Conservation (phyloP, 2,113 vertebrate species). For the Haemorhous mexicanus region DNA sequence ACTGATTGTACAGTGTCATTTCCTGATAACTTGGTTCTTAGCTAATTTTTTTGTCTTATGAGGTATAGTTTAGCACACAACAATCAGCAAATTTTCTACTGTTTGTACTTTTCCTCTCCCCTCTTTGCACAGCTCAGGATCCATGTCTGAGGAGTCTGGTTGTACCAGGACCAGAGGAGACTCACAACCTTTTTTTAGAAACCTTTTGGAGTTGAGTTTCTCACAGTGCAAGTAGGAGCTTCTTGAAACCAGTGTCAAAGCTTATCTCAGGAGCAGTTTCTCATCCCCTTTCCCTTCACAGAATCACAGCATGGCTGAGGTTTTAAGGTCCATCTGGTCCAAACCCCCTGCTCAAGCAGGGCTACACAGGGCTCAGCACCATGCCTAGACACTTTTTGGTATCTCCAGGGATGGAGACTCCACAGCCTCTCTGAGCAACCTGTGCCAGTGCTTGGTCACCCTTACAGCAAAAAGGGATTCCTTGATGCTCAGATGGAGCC, state of each 20-base stretch:
- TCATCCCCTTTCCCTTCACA: background rate
- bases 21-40: background rate
- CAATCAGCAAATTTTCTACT: background rate
- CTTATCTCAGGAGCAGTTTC: background rate
- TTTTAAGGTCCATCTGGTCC: background rate
- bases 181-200: background rate
- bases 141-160: background rate
- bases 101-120: background rate
- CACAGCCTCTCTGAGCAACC: background rate
- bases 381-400: background rate
- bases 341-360: background rate
- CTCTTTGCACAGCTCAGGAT: background rate
- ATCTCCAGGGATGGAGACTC: background rate
- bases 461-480: background rate
- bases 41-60: background rate
- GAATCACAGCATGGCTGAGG: background rate
- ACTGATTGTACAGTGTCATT: background rate
- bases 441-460: background rate
- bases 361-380: background rate
- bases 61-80: background rate
- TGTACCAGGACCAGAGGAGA: background rate
- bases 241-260: background rate
- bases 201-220: background rate
- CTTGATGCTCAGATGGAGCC: background rate
- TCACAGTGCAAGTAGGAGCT: background rate